Conservation (phyloP, 2,797 vertebrate genomes). For the Carcharodon carcharias region DNA sequence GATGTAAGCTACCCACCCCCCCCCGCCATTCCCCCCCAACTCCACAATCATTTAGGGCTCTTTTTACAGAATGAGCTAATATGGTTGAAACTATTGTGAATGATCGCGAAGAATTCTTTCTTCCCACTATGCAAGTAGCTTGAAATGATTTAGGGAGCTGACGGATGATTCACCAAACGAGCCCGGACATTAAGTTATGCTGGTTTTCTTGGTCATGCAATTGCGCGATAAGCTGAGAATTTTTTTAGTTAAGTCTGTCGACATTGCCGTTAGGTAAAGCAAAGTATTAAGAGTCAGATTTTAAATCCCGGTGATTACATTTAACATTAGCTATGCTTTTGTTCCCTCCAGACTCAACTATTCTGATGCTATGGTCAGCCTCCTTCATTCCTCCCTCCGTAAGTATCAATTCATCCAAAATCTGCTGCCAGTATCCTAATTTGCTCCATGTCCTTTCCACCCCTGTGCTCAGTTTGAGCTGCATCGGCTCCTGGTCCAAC, state of each 20-base stretch:
- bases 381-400: neutral
- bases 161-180: slow-evolving; percentile 13
- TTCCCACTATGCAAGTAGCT: neutral
- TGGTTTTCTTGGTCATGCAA: slow-evolving; percentile 15
- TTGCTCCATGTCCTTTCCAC: neutral
- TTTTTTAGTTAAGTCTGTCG: neutral
- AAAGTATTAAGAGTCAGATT: neutral
- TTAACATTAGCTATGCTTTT: neutral
- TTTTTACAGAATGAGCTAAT: neutral
- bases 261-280: neutral
- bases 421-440: neutral
- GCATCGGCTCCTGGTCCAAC: neutral
- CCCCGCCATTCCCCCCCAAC: no score
- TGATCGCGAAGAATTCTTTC: neutral
- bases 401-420: neutral
- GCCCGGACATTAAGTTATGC: slow-evolving; percentile 20
- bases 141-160: neutral
- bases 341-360: neutral
- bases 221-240: neutral
- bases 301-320: neutral
- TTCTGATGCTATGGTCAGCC: neutral
- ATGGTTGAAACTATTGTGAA: neutral
- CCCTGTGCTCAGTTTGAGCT: neutral
- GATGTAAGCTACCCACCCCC: neutral
- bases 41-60: neutral